Percentiles rank a stretch among this genome's conserved stretches.
These are phyloP conservation scores for Pangasianodon hypophthalmus DNA, from an alignment of 2,113 vertebrate genomes.

Conservation along the genomic window DNA sequence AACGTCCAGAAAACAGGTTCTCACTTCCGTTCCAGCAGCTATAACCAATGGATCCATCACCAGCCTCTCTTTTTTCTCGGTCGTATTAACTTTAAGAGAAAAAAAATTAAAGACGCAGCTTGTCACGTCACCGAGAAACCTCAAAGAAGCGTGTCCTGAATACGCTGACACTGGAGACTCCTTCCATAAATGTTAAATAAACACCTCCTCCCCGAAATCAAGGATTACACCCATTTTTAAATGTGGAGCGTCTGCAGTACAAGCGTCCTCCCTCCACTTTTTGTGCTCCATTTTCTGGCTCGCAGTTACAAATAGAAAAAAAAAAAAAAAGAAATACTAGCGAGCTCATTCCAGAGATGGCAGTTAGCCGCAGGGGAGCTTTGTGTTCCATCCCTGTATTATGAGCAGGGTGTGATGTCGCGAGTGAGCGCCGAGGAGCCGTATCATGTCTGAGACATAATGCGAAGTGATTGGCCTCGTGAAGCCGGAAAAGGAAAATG, in stretches of 20 bases:
- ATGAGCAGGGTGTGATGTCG: slow-evolving; percentile 39
- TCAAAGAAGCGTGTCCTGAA: neutral
- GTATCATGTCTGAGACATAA: slow-evolving; percentile 40
- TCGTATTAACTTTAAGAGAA: no score
- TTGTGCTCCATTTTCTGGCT: neutral
- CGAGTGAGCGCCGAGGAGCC: slow-evolving; percentile 38
- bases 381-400: slow-evolving; percentile 41
- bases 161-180: neutral
- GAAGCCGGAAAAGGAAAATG: slow-evolving; percentile 30
- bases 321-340: slow-evolving; percentile 26
- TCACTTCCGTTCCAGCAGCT: no score
- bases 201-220: neutral
- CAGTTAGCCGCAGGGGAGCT: slow-evolving; percentile 27
- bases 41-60: no score
- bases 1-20: no score
- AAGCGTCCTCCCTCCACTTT: neutral
- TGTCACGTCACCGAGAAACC: neutral
- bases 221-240: neutral
- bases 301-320: neutral
- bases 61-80: no score
- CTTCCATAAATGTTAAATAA: neutral
- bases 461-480: slow-evolving; percentile 39
- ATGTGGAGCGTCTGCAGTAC: neutral
- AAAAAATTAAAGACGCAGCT: neutral
- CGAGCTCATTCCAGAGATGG: slow-evolving; percentile 6